These are phyloP conservation scores for Mesocentrotus franciscanus DNA, from an alignment of 53 echinoderm and acorn worm species.

Conservation along the genomic window DNA sequence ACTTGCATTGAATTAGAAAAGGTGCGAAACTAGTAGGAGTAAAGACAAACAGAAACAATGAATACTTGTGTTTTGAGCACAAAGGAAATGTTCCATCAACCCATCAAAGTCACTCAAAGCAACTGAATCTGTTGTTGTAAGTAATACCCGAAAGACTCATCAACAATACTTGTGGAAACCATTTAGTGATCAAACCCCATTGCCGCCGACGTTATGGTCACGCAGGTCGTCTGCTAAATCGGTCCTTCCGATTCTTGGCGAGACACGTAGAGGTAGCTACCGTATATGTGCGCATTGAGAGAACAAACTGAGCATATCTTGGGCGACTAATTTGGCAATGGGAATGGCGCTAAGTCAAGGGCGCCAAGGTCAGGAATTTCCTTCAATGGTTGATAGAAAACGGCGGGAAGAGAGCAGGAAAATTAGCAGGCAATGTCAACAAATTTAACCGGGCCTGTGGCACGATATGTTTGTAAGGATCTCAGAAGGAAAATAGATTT, in stretches of 20 bases:
- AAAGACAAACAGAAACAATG: slow-evolving; percentile 43
- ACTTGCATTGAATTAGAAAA: background rate
- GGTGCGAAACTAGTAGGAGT: background rate
- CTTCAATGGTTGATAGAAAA: slow-evolving; percentile 31
- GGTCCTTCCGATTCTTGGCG: background rate
- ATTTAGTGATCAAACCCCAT: slow-evolving; percentile 6
- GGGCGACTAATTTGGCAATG: slow-evolving; percentile 13
- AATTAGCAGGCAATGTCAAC: slow-evolving; percentile 65
- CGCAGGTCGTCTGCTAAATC: background rate
- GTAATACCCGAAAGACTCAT: background rate
- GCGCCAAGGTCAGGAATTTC: slow-evolving; percentile 40
- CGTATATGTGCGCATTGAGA: background rate
- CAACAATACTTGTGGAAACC: slow-evolving; percentile 47
- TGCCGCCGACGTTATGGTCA: background rate
- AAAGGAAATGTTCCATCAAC: slow-evolving; percentile 36
- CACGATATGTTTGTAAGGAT: slow-evolving; percentile 57
- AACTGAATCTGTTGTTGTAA: background rate
- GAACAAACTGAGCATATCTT: too few species aligned
- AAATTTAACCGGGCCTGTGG: slow-evolving; percentile 61
- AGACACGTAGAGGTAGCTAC: background rate
- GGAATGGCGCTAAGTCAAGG: slow-evolving; percentile 24
- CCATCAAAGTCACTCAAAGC: slow-evolving; percentile 28
- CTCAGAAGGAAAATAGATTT: slow-evolving; percentile 63
- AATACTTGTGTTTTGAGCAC: slow-evolving; percentile 11
- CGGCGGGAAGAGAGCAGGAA: slow-evolving; percentile 18